phyloP scores from a whole-genome alignment of 2,113 vertebrate genomes.

The Myiozetetes cayanensis region DNA sequence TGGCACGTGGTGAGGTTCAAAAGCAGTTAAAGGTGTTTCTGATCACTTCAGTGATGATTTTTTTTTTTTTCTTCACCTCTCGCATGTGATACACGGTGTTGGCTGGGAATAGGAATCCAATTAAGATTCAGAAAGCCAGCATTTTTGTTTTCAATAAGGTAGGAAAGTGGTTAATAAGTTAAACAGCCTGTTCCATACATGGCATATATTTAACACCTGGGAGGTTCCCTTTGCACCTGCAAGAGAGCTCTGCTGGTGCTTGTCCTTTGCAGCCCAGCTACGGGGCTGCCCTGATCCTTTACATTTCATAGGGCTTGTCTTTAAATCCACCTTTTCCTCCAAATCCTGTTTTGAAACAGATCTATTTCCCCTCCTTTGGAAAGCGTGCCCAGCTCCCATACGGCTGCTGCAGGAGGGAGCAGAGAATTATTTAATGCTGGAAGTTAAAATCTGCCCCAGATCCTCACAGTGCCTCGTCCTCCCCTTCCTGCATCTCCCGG shows the following conservation, averaged over 20 bases:
- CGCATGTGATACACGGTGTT: neutral
- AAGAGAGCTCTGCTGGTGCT: rapidly evolving
- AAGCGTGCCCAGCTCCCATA: neutral
- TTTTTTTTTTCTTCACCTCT: neutral
- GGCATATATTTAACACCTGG: neutral
- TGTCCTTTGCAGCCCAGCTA: neutral
- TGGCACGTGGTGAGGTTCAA: neutral
- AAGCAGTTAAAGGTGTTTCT: neutral
- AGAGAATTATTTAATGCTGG: neutral
- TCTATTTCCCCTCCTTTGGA: rapidly evolving
- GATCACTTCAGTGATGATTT: neutral
- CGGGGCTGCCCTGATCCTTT: neutral
- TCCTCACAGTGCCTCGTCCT: neutral
- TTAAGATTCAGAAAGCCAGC: neutral
- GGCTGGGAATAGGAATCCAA: neutral
- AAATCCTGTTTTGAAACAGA: neutral
- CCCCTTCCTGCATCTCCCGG: neutral
- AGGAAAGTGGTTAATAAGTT: neutral
- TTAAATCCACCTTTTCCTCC: neutral
- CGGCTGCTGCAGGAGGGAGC: neutral
- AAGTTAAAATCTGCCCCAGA: neutral
- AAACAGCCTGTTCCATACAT: neutral
- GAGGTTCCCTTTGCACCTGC: neutral
- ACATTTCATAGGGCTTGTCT: neutral
- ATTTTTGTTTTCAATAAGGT: neutral